Conservation (phyloP, 2,888 invertebrate species). For the Chrysina gloriosa region DNA sequence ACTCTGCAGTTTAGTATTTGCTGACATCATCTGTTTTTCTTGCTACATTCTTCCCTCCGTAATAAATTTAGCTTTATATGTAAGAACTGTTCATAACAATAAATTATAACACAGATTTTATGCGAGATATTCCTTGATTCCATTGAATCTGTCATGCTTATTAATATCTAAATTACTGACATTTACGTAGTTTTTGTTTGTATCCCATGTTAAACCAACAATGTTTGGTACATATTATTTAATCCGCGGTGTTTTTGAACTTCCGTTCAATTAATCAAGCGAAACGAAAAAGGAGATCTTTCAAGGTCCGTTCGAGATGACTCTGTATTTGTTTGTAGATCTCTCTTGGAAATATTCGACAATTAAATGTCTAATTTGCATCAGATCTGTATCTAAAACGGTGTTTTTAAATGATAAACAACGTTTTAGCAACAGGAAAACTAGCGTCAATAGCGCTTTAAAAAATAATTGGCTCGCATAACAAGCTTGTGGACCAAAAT, state of each 20-base stretch:
- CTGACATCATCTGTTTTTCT: too few species aligned
- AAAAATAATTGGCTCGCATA: background rate
- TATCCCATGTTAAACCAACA: background rate
- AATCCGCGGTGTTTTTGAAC: constrained; percentile 7
- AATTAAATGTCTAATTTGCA: background rate
- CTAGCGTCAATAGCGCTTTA: background rate
- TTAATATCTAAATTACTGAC: too few species aligned
- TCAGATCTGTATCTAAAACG: background rate
- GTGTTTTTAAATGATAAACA: background rate
- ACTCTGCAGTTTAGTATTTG: too few species aligned
- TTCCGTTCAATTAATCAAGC: constrained; percentile 29
- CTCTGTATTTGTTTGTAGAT: background rate
- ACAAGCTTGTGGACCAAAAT: background rate
- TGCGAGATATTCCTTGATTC: too few species aligned
- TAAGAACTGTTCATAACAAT: too few species aligned
- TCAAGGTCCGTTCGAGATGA: constrained; percentile 32
- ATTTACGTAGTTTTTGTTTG: background rate
- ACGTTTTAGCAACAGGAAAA: constrained; percentile 18
- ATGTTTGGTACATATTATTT: background rate
- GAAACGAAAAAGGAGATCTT: background rate
- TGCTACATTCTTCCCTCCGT: too few species aligned
- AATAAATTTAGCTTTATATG: too few species aligned
- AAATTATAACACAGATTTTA: too few species aligned
- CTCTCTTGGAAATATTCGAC: background rate
- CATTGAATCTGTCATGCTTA: too few species aligned